These are phyloP conservation scores for Barbus barbus DNA, from an alignment of 2,113 vertebrate genomes.

Conservation along the genomic window DNA sequence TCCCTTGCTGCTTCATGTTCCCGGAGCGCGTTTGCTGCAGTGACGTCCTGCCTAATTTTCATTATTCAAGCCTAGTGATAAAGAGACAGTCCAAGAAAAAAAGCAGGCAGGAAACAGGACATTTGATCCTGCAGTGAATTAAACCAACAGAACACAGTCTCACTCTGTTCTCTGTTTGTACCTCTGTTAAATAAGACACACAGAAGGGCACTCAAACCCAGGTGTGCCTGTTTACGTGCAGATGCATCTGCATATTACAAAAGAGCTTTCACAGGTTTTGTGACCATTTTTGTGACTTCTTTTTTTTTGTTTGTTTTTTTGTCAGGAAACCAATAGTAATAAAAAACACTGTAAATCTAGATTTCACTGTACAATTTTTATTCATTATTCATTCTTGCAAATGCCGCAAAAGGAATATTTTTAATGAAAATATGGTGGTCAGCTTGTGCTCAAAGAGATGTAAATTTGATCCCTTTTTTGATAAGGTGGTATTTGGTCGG, in stretches of 20 bases:
- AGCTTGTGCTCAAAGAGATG: neutral
- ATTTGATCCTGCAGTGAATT: slow-evolving; percentile 18
- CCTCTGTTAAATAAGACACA: neutral
- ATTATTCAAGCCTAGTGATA: slow-evolving; percentile 37
- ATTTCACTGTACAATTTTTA: neutral
- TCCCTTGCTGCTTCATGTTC: slow-evolving; percentile 21
- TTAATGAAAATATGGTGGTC: neutral
- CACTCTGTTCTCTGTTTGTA: neutral
- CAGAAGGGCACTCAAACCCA: neutral
- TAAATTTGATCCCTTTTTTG: no score
- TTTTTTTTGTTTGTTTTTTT: neutral
- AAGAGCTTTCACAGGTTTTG: neutral
- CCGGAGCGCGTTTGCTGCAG: neutral
- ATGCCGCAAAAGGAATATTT: neutral
- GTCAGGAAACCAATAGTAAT: neutral
- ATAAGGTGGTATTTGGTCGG: neutral
- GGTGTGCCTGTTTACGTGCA: neutral
- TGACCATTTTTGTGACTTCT: no score
- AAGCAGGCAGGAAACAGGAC: slow-evolving; percentile 3
- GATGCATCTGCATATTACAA: neutral
- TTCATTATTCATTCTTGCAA: neutral
- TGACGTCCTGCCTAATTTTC: slow-evolving; percentile 21
- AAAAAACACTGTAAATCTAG: neutral
- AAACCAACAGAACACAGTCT: neutral
- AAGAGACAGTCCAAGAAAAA: slow-evolving; percentile 26